Evolutionary conservation across 2,113 vertebrate species (phyloP).

Genomic region (Rutilus rutilus): DNA sequence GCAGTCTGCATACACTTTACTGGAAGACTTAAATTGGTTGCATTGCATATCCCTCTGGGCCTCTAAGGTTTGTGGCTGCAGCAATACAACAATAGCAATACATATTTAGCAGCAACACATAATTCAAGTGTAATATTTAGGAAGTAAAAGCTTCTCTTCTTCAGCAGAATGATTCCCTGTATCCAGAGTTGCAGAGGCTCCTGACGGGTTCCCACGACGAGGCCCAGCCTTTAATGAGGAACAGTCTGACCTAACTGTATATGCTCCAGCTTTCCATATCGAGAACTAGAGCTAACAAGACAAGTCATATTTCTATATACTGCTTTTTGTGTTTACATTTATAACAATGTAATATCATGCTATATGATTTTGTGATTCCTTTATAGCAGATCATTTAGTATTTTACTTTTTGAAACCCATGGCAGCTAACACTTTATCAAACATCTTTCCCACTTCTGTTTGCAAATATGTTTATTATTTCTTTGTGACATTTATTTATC

Average conservation of each 20-base stretch:
- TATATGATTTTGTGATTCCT: background rate
- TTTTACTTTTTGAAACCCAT: background rate
- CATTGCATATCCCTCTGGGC: background rate
- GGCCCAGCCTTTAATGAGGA: slow-evolving; percentile 12
- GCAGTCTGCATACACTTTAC: background rate
- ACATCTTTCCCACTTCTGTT: background rate
- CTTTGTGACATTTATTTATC: background rate
- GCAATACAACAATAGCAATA: background rate
- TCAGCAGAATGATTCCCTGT: background rate
- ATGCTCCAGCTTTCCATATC: background rate
- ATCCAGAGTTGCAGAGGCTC: background rate
- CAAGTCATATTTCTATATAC: background rate
- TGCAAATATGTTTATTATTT: background rate
- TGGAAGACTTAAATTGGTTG: background rate
- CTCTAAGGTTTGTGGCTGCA: background rate
- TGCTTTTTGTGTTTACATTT: background rate
- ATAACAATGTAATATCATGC: background rate
- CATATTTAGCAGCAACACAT: background rate
- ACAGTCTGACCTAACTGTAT: background rate
- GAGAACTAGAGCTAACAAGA: background rate
- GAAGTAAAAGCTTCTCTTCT: background rate
- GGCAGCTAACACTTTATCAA: background rate
- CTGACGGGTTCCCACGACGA: background rate
- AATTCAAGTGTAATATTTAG: background rate
- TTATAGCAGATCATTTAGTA: background rate